phyloP scores from a whole-genome alignment of 2,797 vertebrate genomes.

The Falco rusticolus region DNA sequence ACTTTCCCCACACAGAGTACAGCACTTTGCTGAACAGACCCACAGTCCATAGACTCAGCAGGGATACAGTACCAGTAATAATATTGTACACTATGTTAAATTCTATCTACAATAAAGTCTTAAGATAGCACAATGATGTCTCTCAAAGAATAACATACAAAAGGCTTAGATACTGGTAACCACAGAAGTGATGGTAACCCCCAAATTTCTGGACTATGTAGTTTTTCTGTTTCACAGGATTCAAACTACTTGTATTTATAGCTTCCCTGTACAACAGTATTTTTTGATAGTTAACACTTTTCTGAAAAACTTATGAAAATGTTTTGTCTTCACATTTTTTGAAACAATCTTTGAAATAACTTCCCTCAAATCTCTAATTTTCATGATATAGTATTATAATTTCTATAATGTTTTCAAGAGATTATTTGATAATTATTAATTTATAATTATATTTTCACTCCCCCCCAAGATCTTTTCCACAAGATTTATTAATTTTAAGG shows the following conservation, averaged over 20 bases:
- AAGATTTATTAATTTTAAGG: neutral
- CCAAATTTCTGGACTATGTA: neutral
- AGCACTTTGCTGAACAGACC: neutral
- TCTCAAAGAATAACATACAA: neutral
- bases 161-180: neutral
- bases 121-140: neutral
- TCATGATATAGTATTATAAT: neutral
- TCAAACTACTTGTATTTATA: neutral
- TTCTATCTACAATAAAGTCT: neutral
- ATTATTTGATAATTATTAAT: neutral
- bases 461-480: neutral
- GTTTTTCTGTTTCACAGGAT: neutral
- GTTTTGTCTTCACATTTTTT: neutral
- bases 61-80: neutral
- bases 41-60: neutral
- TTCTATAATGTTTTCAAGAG: neutral
- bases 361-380: neutral
- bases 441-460: neutral
- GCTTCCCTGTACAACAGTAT: neutral
- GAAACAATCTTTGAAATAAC: neutral
- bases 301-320: neutral
- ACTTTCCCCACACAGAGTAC: neutral
- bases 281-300: neutral
- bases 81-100: neutral
- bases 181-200: neutral